Evolutionary conservation across 2,888 invertebrate genomes (phyloP).

Genomic region (Vesta saturnalis): DNA sequence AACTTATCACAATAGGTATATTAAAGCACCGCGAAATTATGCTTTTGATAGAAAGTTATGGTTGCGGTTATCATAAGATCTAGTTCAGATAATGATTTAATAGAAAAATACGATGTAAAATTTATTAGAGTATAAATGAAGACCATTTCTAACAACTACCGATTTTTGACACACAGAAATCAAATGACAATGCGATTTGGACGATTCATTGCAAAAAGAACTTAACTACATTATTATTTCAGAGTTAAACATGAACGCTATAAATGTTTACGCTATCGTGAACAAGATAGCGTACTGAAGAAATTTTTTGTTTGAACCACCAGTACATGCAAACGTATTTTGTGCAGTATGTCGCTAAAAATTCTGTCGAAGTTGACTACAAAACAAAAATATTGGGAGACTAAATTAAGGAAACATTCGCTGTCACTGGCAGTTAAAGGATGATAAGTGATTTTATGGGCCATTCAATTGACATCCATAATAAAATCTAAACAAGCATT

Average conservation of each 20-base stretch:
- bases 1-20: too few relatives aligned
- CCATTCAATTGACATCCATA: conserved; percentile 5
- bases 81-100: conserved; percentile 8
- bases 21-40: neutral
- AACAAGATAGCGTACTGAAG: neutral
- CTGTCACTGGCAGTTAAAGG: neutral
- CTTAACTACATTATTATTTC: neutral
- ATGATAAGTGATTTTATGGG: conserved; percentile 9
- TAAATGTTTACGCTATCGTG: conserved; percentile 1
- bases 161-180: neutral
- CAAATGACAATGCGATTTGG: neutral
- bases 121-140: neutral
- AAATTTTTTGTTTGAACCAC: neutral
- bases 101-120: neutral
- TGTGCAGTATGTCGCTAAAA: too few relatives aligned
- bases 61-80: neutral
- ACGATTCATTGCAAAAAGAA: conserved; percentile 5
- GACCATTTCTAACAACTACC: neutral
- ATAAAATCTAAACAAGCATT: neutral
- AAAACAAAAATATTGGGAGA: neutral
- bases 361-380: too few relatives aligned
- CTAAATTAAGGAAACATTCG: too few relatives aligned
- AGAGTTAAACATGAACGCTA: neutral
- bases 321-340: neutral
- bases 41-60: neutral